These are phyloP conservation scores for Porites australiensis DNA, from an alignment of 64 coral and sea anemone species.

Conservation along the genomic window DNA sequence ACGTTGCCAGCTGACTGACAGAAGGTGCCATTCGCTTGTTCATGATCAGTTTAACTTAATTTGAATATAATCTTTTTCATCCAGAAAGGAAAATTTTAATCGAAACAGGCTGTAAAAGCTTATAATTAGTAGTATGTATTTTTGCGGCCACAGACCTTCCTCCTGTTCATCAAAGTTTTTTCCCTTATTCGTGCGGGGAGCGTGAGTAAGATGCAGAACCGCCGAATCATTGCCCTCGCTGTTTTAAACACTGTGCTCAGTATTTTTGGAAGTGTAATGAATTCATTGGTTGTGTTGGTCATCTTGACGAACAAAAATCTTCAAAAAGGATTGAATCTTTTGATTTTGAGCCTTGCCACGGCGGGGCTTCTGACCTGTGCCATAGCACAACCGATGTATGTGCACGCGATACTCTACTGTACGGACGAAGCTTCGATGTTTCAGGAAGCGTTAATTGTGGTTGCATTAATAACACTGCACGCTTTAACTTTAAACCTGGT, in stretches of 20 bases:
- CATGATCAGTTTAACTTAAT: no score
- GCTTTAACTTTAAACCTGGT: background rate
- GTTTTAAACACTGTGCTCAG: background rate
- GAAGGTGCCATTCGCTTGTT: no score
- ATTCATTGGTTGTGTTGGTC: background rate
- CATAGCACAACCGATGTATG: background rate
- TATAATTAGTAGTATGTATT: no score
- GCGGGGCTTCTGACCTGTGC: background rate
- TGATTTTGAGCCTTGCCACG: background rate
- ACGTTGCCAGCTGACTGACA: no score
- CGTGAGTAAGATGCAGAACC: no score
- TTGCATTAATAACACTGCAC: background rate
- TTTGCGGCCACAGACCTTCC: no score
- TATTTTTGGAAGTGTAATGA: background rate
- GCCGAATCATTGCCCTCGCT: background rate
- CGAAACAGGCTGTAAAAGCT: no score
- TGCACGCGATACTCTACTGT: background rate
- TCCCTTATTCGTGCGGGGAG: no score
- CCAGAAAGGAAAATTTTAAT: no score
- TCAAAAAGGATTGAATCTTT: constrained; percentile 6
- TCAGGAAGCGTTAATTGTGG: background rate
- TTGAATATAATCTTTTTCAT: no score
- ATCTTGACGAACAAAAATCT: constrained; percentile 25
- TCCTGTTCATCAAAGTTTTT: no score
- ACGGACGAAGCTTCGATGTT: background rate